These are phyloP conservation scores for Hiodon tergisus DNA, from an alignment of 2,113 vertebrate species.

Conservation along the genomic window DNA sequence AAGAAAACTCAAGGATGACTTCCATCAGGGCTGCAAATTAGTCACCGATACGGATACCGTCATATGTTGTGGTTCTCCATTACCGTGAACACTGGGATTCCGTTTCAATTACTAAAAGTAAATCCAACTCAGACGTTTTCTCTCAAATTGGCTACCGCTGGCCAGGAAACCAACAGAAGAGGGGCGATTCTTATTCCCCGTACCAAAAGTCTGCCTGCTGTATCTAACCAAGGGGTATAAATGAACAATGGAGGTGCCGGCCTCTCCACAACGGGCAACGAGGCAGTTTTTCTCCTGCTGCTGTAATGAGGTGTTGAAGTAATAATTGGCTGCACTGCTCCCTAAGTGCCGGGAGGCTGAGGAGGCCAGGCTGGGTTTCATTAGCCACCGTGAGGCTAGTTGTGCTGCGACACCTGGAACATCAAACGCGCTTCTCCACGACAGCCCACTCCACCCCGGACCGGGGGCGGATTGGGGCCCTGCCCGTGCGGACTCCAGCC, in stretches of 20 bases:
- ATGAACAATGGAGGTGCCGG: constrained; percentile 27
- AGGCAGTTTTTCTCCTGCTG: constrained; percentile 2
- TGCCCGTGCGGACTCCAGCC: not conserved
- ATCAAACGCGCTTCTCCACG: not conserved
- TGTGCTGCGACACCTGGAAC: constrained; percentile 6
- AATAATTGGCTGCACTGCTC: constrained; percentile 17
- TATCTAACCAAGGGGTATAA: constrained; percentile 24
- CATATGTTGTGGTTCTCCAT: not conserved
- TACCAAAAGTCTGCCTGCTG: not conserved
- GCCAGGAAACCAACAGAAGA: not conserved
- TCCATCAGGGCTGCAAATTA: not conserved
- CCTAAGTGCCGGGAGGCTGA: not conserved
- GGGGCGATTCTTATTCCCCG: not conserved
- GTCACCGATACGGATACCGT: not conserved
- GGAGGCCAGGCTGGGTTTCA: not conserved
- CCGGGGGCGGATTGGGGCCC: too few species aligned
- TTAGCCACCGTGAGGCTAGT: not conserved
- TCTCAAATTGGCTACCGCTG: not conserved
- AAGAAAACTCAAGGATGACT: not conserved
- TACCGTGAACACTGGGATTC: not conserved
- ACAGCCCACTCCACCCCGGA: too few species aligned
- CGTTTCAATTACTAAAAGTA: not conserved
- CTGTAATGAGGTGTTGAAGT: constrained; percentile 20
- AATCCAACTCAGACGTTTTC: not conserved
- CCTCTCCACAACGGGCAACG: constrained; percentile 3